phyloP scores from a whole-genome alignment of 2,113 vertebrate genomes.

The Myodes glareolus region DNA sequence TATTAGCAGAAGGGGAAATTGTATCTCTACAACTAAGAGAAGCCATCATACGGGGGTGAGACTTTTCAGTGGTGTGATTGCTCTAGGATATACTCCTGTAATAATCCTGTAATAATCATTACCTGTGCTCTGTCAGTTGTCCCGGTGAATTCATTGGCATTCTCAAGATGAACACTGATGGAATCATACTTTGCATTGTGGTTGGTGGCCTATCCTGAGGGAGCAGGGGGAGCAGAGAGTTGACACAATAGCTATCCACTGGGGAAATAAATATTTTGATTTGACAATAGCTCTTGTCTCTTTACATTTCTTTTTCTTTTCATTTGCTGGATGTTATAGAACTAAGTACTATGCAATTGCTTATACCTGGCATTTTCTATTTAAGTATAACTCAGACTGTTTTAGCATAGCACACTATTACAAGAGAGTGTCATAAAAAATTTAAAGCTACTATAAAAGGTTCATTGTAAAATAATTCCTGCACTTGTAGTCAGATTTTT shows the following conservation, averaged over 20 bases:
- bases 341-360: not conserved
- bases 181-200: not conserved
- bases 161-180: not conserved
- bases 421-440: not conserved
- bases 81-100: not conserved
- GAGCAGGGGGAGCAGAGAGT: not conserved
- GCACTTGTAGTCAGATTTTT: not conserved
- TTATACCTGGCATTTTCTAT: not conserved
- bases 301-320: not conserved
- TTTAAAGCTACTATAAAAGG: not conserved
- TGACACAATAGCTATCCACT: not conserved
- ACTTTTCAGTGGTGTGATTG: not conserved
- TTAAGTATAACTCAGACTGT: conserved; percentile 20
- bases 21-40: not conserved
- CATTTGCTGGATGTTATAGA: not conserved
- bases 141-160: not conserved
- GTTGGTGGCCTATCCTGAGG: not conserved
- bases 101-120: not conserved
- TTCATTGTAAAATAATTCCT: conserved; percentile 7
- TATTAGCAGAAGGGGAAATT: not conserved
- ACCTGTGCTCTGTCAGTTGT: too few relatives aligned
- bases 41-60: too few relatives aligned
- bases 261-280: not conserved
- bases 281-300: not conserved
- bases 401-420: not conserved